phyloP scores from a whole-genome alignment of 2,113 vertebrate genomes.

The Pongo abelii region DNA sequence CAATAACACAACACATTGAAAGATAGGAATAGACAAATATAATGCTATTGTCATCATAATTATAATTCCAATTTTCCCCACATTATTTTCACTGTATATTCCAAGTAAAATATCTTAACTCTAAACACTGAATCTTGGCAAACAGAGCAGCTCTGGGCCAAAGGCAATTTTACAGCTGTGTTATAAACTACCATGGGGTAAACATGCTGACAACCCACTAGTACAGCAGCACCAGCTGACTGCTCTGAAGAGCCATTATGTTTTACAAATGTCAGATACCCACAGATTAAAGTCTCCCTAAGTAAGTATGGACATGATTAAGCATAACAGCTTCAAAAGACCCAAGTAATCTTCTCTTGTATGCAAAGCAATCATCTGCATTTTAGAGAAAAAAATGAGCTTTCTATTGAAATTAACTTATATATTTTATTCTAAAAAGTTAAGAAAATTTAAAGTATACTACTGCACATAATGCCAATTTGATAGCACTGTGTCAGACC shows the following conservation, averaged over 20 bases:
- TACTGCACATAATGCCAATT: background rate
- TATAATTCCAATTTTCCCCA: background rate
- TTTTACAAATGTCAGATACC: background rate
- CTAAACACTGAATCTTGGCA: constrained; percentile 43
- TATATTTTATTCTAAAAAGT: constrained; percentile 42
- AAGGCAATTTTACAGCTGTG: constrained; percentile 16
- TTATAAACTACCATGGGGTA: background rate
- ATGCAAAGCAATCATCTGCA: background rate
- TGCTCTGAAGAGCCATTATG: background rate
- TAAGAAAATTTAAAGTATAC: constrained; percentile 39
- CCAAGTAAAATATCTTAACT: constrained; percentile 50
- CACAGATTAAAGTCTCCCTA: constrained; percentile 30
- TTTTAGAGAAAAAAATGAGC: background rate
- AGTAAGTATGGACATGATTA: background rate
- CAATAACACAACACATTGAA: background rate
- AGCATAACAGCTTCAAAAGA: background rate
- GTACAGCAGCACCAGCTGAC: background rate
- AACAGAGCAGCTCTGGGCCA: background rate
- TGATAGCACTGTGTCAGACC: background rate
- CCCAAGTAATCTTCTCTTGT: background rate
- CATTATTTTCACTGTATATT: background rate
- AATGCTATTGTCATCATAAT: background rate
- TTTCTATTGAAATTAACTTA: constrained; percentile 9
- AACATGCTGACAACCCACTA: background rate
- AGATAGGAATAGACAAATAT: background rate